Base-by-base conservation (phyloP, 2,113 vertebrate species). In the Paradoxurus hermaphroditus region DNA sequence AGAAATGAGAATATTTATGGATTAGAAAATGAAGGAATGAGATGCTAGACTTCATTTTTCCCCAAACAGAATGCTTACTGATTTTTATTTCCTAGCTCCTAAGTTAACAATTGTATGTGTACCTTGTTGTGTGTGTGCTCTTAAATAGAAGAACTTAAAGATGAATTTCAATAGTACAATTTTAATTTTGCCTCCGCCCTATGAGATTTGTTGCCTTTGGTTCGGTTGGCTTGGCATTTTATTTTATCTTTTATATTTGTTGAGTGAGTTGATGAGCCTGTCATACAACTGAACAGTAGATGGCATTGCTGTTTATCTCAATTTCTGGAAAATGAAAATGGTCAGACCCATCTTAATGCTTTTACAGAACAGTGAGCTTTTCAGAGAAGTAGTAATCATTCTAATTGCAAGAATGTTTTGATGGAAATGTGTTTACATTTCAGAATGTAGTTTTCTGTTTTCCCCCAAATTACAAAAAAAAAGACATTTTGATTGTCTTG, bases 221-320 rank as follows among this genome's bases (percentile, higher is more conserved):
- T 90, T 94, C 96, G 63, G 65, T 90, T 70, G 87, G 81, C 72
- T 92, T 96, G 46, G 46, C 92, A 79, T 91, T 95, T 97, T 91
- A 81, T 86, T 90, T 97, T 95, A 19, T 92, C 7, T 93, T 51
- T 85, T 73, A 34, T 1, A 14, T 96, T 94, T 91, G 77, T 62
- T 93, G 72, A 92, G 9, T 86, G 85, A 91, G 44, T 78, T 96
- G 59, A 97, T 95, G 53, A 94, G 59, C 44, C n/a, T 97, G 62
- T 97, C 92, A 95, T 83, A 68, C 75, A 95, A 18, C 36, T 90
- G 91, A 97, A 95, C 93, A 97, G 93, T 97, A 97, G 97, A 95
- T 97, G 95, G 87, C 94, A 97, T 97, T 96, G 87, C 91, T 92
- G 93, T 97, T 95, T 97, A 96, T 98, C 89, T 97, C 78, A 93